phyloP scores from a whole-genome alignment of 2,888 invertebrate genomes.

The Drosophila koepferae region DNA sequence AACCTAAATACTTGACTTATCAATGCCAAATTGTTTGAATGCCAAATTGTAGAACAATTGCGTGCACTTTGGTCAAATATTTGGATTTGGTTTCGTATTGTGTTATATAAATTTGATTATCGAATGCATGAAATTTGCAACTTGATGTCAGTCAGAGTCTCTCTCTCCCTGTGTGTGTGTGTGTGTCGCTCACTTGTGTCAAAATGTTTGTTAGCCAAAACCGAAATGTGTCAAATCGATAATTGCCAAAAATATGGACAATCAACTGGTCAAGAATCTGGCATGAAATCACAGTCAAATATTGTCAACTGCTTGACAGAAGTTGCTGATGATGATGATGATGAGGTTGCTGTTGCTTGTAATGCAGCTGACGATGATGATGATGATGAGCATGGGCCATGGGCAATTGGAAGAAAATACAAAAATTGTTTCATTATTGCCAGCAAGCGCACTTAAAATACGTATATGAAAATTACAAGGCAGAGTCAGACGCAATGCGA shows the following conservation, averaged over 20 bases:
- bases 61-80: slow-evolving; percentile 32
- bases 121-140: slow-evolving; percentile 43
- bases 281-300: slow-evolving; percentile 12
- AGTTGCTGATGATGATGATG: slow-evolving; percentile 27
- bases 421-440: slow-evolving; percentile 57
- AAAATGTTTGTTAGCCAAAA: slow-evolving; percentile 59
- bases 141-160: slow-evolving; percentile 7
- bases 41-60: slow-evolving; percentile 41
- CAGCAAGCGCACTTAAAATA: slow-evolving; percentile 40
- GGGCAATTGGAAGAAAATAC: slow-evolving; percentile 25
- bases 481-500: slow-evolving; percentile 51
- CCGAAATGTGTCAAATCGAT: slow-evolving; percentile 76
- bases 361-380: neutral
- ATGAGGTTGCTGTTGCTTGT: slow-evolving; percentile 1
- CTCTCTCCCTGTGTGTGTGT: neutral
- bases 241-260: slow-evolving; percentile 56
- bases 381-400: slow-evolving; percentile 16
- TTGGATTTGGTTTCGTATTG: slow-evolving; percentile 32
- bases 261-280: slow-evolving; percentile 13
- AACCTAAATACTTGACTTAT: slow-evolving; percentile 16
- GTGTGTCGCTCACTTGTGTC: slow-evolving; percentile 43
- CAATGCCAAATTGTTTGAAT: slow-evolving; percentile 38
- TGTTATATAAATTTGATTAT: slow-evolving; percentile 48
- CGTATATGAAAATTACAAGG: slow-evolving; percentile 59
- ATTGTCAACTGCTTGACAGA: slow-evolving; percentile 13